Base-by-base conservation (phyloP, 2,888 invertebrate species). In the Andrena chrysosceles region DNA sequence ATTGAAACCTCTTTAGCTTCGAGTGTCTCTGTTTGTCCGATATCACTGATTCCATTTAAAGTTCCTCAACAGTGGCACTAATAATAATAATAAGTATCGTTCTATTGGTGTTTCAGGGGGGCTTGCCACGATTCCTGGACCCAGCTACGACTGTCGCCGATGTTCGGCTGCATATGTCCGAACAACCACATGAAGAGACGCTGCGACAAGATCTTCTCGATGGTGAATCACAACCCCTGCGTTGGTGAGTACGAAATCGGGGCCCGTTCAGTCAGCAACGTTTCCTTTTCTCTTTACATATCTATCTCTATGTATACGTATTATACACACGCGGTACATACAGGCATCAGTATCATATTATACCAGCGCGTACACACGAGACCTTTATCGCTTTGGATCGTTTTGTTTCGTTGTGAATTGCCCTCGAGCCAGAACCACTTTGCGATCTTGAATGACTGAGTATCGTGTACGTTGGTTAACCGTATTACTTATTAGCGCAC, bases 131-230 rank as follows among this genome's bases (percentile, higher is more conserved):
- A 97, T 91, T 96, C 98, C 66, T 98, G 98, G 98, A 96, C 97
- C 86, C 97, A 97, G 91, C 95, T 98, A 75, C 96, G 98, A 77
- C 95, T 97, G 85, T 97, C 98, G 31, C 98, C 98, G 0, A 97
- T 98, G 95, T 98, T 98, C 94, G 98, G 98, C 69, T 98, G 98
- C 95, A 98, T 98, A 93, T 98, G 98, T 93, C 98, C 98, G 88
- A 97, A 97, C 94, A 97, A 97, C 90, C 97, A 97, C 94, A 97
- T 97, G 96, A 97, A 97, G 96, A 96, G 96, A 91, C 96, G 97
- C 89, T 98, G 98, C 94, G 98, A 98, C 94, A 96, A 97, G 91
- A 97, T 98, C 94, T 98, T 98, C 95, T 96, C 96, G 88, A 96
- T 97, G 94, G 97, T 98, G 92, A 98, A 98, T 96, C 97, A 98